A percentile compares a stretch with the other conserved stretches of the same genome.
phyloP scores from a whole-genome alignment of 1,140 invertebrate genomes.

The Theocolax elegans region DNA sequence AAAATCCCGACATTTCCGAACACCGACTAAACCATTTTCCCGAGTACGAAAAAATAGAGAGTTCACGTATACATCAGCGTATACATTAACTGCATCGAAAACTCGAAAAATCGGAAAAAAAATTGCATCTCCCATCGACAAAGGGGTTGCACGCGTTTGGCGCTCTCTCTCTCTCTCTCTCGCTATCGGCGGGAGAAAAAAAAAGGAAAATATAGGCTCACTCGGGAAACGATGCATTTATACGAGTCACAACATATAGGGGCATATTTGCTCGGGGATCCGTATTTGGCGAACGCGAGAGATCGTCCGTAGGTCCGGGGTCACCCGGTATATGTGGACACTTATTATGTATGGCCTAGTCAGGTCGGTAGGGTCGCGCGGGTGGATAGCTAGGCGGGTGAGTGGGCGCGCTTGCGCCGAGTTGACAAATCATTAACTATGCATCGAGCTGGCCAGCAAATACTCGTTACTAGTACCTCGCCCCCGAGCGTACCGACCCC shows the following conservation, averaged over 20 bases:
- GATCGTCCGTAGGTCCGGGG: constrained; percentile 33
- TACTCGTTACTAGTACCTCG: constrained; percentile 65
- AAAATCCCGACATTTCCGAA: too few species aligned
- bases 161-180: too few species aligned
- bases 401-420: constrained; percentile 50
- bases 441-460: constrained; percentile 68
- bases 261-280: constrained; percentile 33
- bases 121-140: too few species aligned
- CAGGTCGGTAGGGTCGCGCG: constrained; percentile 44
- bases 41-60: too few species aligned
- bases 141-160: too few species aligned
- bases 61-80: too few species aligned
- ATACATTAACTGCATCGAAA: too few species aligned
- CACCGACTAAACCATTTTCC: too few species aligned
- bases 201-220: too few species aligned
- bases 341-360: constrained; percentile 66
- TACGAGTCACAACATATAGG: constrained; percentile 13
- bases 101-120: too few species aligned
- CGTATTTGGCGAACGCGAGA: constrained; percentile 10
- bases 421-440: constrained; percentile 70
- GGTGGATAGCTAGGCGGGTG: constrained; percentile 46
- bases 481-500: constrained; percentile 38
- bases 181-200: too few species aligned
- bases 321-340: constrained; percentile 55
- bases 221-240: too few species aligned